Base-by-base conservation (phyloP, 2,888 invertebrate species). In the Drosophila phalerata region DNA sequence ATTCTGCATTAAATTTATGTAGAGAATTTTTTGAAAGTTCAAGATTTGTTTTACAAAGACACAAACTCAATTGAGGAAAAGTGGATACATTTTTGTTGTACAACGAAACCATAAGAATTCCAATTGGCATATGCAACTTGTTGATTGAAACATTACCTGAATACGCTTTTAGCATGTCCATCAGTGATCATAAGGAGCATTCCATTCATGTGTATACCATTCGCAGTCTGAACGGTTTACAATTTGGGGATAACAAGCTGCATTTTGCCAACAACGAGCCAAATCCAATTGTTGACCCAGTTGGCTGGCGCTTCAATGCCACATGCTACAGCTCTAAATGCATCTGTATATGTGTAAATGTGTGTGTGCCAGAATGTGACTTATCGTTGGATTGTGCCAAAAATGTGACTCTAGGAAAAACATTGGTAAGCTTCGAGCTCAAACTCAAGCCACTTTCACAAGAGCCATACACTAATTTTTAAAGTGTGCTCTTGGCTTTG, bases 201-300 rank as follows among this genome's bases (percentile, higher is more conserved):
- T 28, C 32, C 43, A n/a, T 34, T 52, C 10, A 38, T 15, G 38
- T 28, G 37, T 3, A 52, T 22, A 49, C 55, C 32, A 22, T 55
- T 45, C 25, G 43, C 32, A 57, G 28, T 5, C 10, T 19, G n/a
- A 37, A 52, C 43, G 60, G 17, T 15, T 51, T 32, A 37, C 47
- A 62, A 37, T 48, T 70, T 17, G 49, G 15, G 32, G 28, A 55
- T 66, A 67, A 62, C 67, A 73, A 67, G 62, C 61, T 56, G 22
- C 42, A 53, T 45, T 57, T 37, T 22, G 58, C 45, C 47, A 76
- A 66, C 66, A 61, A 45, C 37, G 52, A 61, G 38, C 22, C 30
- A 61, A 73, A 63, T 61, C 49, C 79, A 47, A 81, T 78, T 81
- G 70, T 58, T 78, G 85, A 81, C 87, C 81, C 69, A 81, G 61